Evolutionary conservation across 2,113 vertebrate genomes (phyloP).

Genomic region (Gambusia holbrooki): DNA sequence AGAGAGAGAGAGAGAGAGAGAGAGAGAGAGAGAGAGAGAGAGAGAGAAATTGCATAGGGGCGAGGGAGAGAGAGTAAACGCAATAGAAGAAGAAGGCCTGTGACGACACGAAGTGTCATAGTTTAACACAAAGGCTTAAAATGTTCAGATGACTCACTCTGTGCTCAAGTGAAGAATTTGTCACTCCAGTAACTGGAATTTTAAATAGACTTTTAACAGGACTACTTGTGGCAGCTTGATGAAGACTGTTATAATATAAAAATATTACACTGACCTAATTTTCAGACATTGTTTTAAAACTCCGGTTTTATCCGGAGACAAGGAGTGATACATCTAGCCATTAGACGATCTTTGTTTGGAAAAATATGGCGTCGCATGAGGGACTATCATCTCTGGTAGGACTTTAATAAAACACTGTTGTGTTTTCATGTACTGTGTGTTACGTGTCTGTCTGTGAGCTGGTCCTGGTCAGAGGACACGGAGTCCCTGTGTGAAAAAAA

Average conservation of each 20-base stretch:
- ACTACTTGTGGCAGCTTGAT: background rate
- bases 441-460: background rate
- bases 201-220: background rate
- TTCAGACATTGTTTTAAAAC: background rate
- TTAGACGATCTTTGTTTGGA: conserved; percentile 34
- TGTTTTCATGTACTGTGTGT: background rate
- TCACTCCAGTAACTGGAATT: background rate
- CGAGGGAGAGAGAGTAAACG: no score
- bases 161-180: background rate
- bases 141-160: background rate
- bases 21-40: no score
- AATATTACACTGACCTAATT: background rate
- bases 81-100: background rate
- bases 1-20: no score
- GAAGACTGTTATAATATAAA: background rate
- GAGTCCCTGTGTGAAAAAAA: background rate
- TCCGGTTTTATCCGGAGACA: background rate
- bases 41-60: no score
- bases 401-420: background rate
- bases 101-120: conserved; percentile 15
- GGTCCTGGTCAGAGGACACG: fast-evolving
- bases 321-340: background rate
- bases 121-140: conserved; percentile 12
- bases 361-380: conserved; percentile 66
- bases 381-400: conserved; percentile 74